These are phyloP conservation scores for Leptura quadrifasciata DNA, from an alignment of 2,888 invertebrate species.

Conservation along the genomic window DNA sequence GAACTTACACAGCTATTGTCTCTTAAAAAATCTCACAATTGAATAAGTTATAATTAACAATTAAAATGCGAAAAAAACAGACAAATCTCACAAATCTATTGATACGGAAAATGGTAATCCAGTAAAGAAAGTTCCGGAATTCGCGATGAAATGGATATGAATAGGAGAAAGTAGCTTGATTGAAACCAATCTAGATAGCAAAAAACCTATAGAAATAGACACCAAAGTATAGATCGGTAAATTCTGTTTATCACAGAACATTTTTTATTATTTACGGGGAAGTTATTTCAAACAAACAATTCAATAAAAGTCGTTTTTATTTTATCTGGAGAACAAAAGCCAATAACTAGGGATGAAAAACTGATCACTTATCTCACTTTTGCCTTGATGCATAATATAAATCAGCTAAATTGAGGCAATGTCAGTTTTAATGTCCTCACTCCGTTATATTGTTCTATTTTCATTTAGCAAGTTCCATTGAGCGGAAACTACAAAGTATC, in stretches of 20 bases:
- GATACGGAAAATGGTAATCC: neutral
- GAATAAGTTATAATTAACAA: neutral
- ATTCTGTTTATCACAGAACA: constrained; percentile 43
- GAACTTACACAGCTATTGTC: neutral
- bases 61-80: neutral
- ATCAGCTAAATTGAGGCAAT: constrained; percentile 41
- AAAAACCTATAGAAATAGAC: constrained; percentile 23
- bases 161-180: constrained; percentile 18
- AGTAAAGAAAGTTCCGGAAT: constrained; percentile 9
- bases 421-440: constrained; percentile 37
- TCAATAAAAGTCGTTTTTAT: constrained; percentile 48
- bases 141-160: constrained; percentile 12
- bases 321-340: constrained; percentile 50
- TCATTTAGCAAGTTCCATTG: neutral
- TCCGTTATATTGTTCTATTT: constrained; percentile 23
- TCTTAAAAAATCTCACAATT: neutral
- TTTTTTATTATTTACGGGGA: constrained; percentile 44
- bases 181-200: constrained; percentile 5
- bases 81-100: neutral
- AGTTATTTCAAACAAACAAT: constrained; percentile 51
- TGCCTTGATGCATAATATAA: constrained; percentile 48
- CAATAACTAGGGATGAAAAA: constrained; percentile 55
- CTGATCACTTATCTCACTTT: constrained; percentile 54
- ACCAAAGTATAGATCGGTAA: constrained; percentile 36
- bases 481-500: neutral